These are phyloP conservation scores for Gastrophysa polygoni DNA, from an alignment of 2,888 invertebrate genomes.

Conservation along the genomic window DNA sequence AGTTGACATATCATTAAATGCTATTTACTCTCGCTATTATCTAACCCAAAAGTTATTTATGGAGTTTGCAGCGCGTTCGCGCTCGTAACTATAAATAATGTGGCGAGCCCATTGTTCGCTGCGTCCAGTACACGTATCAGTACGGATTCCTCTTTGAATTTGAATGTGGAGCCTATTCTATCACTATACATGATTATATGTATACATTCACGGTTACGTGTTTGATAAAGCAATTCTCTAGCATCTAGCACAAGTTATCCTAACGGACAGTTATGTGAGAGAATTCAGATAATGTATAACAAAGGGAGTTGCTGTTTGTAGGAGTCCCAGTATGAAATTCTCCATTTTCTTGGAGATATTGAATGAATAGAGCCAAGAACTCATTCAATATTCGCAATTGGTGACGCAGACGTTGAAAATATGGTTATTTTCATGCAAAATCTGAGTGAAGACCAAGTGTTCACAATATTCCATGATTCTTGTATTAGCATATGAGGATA, in stretches of 20 bases:
- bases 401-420: too few species aligned
- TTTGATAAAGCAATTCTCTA: neutral
- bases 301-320: neutral
- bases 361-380: too few species aligned
- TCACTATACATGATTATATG: neutral
- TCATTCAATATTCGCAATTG: too few species aligned
- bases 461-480: too few species aligned
- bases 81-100: conserved; percentile 16
- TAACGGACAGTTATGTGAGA: neutral
- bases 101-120: conserved; percentile 10
- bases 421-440: too few species aligned
- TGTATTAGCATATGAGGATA: too few species aligned
- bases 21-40: conserved; percentile 11
- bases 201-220: neutral
- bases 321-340: too few species aligned
- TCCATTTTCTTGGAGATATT: too few species aligned
- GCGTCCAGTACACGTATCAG: too few species aligned
- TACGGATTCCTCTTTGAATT: neutral
- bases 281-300: neutral
- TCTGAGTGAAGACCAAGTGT: too few species aligned
- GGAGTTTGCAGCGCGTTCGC: conserved; percentile 5
- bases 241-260: neutral
- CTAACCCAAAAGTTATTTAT: conserved; percentile 9
- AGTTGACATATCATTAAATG: conserved; percentile 23
- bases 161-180: neutral